Base-by-base conservation (phyloP, 2,113 vertebrate species). In the Campylomormyrus numenius region DNA sequence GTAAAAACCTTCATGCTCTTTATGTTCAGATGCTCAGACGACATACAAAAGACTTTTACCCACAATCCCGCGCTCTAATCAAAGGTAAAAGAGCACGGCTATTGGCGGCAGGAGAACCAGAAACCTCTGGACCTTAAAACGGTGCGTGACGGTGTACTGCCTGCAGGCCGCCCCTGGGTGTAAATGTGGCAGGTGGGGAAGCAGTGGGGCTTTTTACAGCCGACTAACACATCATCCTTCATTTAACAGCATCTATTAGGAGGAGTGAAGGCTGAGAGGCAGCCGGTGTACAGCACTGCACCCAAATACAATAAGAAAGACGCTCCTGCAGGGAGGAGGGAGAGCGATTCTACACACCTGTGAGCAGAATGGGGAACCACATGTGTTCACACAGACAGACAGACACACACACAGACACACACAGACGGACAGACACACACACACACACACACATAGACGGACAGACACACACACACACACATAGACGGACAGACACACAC, bases 351-450 rank as follows among this genome's bases (percentile, higher is more conserved):
- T 45, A 19, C 80, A 46, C 19, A 48, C 15, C 80, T 48, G 42
- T 24, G 21, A 46, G 42, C 42, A 11, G 17, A n/a, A 46, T 10
- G 46, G 39, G 17, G 21, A 48, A 48, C 2, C 80, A 42, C 45
- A 5, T 19, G 39, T 24, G n/a, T 15, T 10, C 66, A 56, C 19
- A 58, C 5, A 58, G 5, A 58, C 19, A 58, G 19, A 58, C 53
- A 58, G 0, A 53, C 15, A 3, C 0, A 19, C 0, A 46, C 0
- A 48, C 46, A 53, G 0, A 53, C 4, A 53, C 17, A 53, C 4
- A 53, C 0, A 53, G 1, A 19, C 15, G 0, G 6, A 48, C 46
- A 48, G 8, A 48, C 46, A 48, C 0, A 53, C 1, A 53, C 3
- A 53, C 15, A 19, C 0, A 52, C 3, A 24, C 1, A 58, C 52